Base-by-base conservation (phyloP, 2,113 vertebrate genomes). In the Podarcis muralis region DNA sequence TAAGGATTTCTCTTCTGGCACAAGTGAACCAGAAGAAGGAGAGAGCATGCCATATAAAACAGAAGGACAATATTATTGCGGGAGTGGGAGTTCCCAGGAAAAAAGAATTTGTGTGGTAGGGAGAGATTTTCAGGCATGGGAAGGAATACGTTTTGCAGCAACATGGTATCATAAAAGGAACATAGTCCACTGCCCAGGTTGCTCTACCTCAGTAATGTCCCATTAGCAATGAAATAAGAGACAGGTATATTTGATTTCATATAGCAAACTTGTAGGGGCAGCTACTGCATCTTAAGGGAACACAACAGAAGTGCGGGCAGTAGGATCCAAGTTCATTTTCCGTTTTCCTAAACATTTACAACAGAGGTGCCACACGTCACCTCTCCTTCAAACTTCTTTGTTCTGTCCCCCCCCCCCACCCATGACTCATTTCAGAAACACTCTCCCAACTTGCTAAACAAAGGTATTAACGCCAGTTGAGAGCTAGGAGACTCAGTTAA, bases 381-480 rank as follows among this genome's bases (percentile, higher is more conserved):
- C 59, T 62, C 59, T 62, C 71, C 78, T 59, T 35, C 15, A 35
- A 22, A 43, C 35, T 53, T 37, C 84, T 85, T 74, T 27, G 23
- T 62, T 77, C 16, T 43, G 48, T 78, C 48, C 74, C 35, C 57
- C 35, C 57, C 15, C 32, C 11, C 40, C 30, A 16, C 77, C 57
- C 53, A 65, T 43, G 8, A 81, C 3, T 35, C 2, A 16, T 25
- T 88, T 68, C 75, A 69, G 30, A 1, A 18, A 69, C 37, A 35
- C 74, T 22, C 11, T 66, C 4, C 18, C 53, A 57, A 53, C n/a
- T 66, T 22, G 62, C 30, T 65, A 66, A 87, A 13, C 11, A 40
- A 0, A 0, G 77, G 13, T 59, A 22, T 27, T 78, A 72, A 83
- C 0, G 0, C 13, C 53, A 62, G 72, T n/a, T n/a, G 4, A 84